Conservation (phyloP, 2,888 invertebrate genomes). For the Candidula unifasciata region DNA sequence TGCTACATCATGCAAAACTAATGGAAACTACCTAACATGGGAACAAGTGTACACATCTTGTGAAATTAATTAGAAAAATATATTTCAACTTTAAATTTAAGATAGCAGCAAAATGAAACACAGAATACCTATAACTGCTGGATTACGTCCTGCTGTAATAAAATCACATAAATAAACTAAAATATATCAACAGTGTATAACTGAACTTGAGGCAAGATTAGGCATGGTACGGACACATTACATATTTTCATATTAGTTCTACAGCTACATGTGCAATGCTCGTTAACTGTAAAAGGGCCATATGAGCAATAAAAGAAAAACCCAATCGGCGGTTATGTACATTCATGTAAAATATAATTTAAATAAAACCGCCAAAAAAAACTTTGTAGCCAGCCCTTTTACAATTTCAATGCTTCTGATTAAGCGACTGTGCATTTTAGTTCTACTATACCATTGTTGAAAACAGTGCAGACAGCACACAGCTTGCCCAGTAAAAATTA, state of each 20-base stretch:
- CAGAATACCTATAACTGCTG: neutral
- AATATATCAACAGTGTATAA: slow-evolving; percentile 5
- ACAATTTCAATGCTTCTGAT: slow-evolving; percentile 40
- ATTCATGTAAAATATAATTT: neutral
- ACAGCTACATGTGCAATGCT: slow-evolving; percentile 47
- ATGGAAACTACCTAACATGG: too few relatives aligned
- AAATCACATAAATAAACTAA: slow-evolving; percentile 42
- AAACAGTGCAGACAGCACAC: slow-evolving; percentile 40
- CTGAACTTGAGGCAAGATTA: slow-evolving; percentile 22
- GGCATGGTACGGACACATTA: slow-evolving; percentile 29
- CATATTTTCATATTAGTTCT: slow-evolving; percentile 44
- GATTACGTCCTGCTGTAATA: slow-evolving; percentile 50
- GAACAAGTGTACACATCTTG: too few relatives aligned
- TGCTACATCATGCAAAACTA: too few relatives aligned
- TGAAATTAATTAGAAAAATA: too few relatives aligned
- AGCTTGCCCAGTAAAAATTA: neutral
- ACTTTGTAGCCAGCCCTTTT: too few relatives aligned
- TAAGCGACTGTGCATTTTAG: slow-evolving; percentile 39
- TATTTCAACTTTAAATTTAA: too few relatives aligned
- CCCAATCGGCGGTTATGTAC: too few relatives aligned
- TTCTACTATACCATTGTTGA: slow-evolving; percentile 42
- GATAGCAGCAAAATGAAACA: neutral
- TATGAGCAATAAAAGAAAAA: too few relatives aligned
- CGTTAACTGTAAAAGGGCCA: slow-evolving; percentile 45
- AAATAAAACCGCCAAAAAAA: slow-evolving; percentile 16